phyloP scores from a whole-genome alignment of 2,113 vertebrate genomes.

The Phalacrocorax brasilianus region DNA sequence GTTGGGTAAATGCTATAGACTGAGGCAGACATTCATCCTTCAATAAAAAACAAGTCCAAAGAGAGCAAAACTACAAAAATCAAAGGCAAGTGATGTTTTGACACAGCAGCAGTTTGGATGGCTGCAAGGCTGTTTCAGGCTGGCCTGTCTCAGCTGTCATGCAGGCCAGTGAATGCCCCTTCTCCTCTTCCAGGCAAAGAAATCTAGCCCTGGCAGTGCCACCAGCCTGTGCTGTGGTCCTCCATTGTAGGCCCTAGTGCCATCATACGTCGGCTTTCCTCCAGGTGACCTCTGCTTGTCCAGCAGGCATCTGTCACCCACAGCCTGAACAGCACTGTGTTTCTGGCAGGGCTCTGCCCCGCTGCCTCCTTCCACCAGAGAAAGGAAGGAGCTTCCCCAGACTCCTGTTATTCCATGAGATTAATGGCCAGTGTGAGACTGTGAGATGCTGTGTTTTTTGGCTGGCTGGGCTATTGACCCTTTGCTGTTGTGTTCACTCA shows the following conservation, averaged over 20 bases:
- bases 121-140: background rate
- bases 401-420: background rate
- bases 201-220: background rate
- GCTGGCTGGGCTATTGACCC: background rate
- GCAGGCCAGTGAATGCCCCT: background rate
- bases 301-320: background rate
- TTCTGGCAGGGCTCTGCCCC: background rate
- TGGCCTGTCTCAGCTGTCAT: background rate
- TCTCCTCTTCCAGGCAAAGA: background rate
- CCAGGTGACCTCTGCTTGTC: background rate
- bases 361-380: background rate
- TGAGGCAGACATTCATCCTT: background rate
- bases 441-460: background rate
- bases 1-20: background rate
- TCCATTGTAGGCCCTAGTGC: background rate
- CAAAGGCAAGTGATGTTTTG: background rate
- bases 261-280: background rate
- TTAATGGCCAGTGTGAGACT: background rate
- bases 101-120: background rate
- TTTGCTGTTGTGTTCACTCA: background rate
- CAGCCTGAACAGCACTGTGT: background rate
- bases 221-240: fast-evolving
- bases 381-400: background rate
- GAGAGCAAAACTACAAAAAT: background rate
- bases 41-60: background rate